Base-by-base conservation (phyloP, 2,888 invertebrate species). In the Latheticus oryzae region DNA sequence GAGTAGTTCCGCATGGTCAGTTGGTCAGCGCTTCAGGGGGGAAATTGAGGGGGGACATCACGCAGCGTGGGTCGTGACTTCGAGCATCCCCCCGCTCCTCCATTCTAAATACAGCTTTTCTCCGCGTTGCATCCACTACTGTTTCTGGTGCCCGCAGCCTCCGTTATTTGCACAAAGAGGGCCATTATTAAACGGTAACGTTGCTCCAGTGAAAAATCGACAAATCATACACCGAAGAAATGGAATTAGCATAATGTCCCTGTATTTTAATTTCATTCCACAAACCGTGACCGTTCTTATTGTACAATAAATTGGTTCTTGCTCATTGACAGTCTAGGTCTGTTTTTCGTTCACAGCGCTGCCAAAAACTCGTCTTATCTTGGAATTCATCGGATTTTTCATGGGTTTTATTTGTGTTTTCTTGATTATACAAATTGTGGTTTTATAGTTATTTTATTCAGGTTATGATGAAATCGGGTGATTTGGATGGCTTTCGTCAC, bases 1-100 rank as follows among this genome's bases (percentile, higher is more conserved):
- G 45, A 63, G 42, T 33, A 68, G 67, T 67, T 68, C 68, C 68
- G 67, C 64, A 67, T 68, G 68, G 68, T 68, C 68, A 68, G 68
- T 68, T 68, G 68, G 66, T 67, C 68, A 68, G 60, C 62, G 64
- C 62, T 60, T 55, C 58, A 42, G 62, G 60, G 55, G 59, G 59
- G 60, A 50, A 60, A 58, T 58, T 40, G 50, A 57, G 45, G 48
- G 55, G 58, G 53, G 59, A 51, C 60, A 57, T 58, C 61, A 57
- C 60, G 57, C 58, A 32, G 63, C 50, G 53, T 61, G 60, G 60
- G 60, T 63, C 65, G 63, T 65, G 63, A 64, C 64, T 63, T 38
- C 19, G 19, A 45, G 52, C 48, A 59, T 7, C 42, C 32, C 48
- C 47, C 55, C 32, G 30, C 53, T 38, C 40, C 30, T 32, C 52